Evolutionary conservation across 92 coral and sea anemone species (phyloP).

Genomic region (Palythoa grandis): DNA sequence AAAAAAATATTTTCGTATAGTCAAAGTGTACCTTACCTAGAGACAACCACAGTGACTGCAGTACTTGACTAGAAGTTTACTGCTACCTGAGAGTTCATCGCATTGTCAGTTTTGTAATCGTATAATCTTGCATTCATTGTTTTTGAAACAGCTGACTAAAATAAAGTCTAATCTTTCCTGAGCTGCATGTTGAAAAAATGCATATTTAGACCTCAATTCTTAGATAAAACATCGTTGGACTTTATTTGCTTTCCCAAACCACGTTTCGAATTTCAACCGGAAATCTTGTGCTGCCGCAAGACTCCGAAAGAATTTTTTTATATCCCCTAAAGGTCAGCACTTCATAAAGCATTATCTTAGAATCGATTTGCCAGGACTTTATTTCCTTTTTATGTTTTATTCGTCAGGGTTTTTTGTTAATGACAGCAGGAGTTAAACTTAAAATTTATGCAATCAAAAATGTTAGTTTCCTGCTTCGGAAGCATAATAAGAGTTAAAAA

Average conservation of each 20-base stretch:
- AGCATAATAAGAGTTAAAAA: no score
- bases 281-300: not conserved
- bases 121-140: not conserved
- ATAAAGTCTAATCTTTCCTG: not conserved
- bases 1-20: not conserved
- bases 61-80: not conserved
- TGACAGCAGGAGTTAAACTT: not conserved
- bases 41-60: not conserved
- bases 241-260: not conserved
- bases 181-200: not conserved
- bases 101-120: not conserved
- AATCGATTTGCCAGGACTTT: no score
- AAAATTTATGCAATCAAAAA: no score
- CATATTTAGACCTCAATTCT: not conserved
- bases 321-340: no score
- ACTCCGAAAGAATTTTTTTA: not conserved
- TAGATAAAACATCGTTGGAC: not conserved
- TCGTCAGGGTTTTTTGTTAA: no score
- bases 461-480: no score
- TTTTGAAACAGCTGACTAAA: not conserved
- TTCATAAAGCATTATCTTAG: no score
- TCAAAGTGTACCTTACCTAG: not conserved
- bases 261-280: slow-evolving; percentile 1
- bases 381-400: no score
- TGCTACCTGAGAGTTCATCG: not conserved